Conservation (phyloP, 2,113 vertebrate species). For the Martes martes region DNA sequence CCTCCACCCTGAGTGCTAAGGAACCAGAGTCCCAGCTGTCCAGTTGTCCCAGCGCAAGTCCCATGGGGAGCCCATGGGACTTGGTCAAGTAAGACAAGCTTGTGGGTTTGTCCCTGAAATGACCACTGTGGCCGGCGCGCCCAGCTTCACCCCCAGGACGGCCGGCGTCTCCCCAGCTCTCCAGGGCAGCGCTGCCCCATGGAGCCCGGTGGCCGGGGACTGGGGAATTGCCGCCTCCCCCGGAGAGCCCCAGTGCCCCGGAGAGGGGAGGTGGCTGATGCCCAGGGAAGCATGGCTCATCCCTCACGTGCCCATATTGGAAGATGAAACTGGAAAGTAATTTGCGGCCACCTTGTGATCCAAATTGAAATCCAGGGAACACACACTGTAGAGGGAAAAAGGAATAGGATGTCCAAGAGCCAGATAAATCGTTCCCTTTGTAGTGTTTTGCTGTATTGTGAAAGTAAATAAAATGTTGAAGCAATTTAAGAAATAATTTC, state of each 20-base stretch:
- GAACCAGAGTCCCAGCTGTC: not conserved
- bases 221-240: no score
- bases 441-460: not conserved
- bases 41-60: accelerated
- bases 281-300: not conserved
- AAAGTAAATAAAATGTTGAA: not conserved
- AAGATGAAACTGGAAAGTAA: not conserved
- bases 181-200: accelerated
- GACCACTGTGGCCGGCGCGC: not conserved
- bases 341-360: not conserved
- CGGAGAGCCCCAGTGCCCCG: not conserved
- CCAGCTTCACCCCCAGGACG: not conserved
- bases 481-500: not conserved
- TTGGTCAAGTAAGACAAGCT: no score
- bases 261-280: accelerated
- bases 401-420: not conserved
- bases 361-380: not conserved
- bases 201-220: no score
- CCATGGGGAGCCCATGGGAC: not conserved
- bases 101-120: accelerated
- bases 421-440: not conserved
- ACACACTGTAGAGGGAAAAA: not conserved
- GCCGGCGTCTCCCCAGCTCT: accelerated
- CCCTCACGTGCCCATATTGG: not conserved
- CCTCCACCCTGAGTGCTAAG: not conserved